A percentile compares a stretch with the other conserved stretches of the same genome.
phyloP scores from a whole-genome alignment of 2,113 vertebrate species.

The Chlorocebus sabaeus region DNA sequence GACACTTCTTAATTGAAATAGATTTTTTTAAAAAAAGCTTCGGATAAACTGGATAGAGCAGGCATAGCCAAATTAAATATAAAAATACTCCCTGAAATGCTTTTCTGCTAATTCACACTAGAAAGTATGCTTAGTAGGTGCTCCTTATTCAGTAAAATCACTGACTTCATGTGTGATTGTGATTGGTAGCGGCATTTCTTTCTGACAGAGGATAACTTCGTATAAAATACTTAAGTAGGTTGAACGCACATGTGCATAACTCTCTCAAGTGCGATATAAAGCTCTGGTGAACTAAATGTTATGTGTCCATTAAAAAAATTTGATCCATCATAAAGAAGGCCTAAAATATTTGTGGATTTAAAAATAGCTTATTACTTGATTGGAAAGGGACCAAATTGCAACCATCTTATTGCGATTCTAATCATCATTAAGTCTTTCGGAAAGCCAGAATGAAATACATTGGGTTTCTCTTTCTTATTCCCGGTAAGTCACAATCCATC shows the following conservation, averaged over 20 bases:
- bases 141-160: not conserved
- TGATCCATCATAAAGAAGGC: not conserved
- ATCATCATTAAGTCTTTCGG: not conserved
- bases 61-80: not conserved
- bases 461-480: not conserved
- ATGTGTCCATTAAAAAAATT: not conserved
- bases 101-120: not conserved
- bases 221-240: not conserved
- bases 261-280: not conserved
- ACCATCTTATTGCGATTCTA: not conserved
- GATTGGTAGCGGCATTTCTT: not conserved
- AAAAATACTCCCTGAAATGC: not conserved
- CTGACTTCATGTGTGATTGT: not conserved
- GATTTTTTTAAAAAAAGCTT: not conserved
- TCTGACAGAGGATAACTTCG: not conserved
- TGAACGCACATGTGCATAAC: not conserved
- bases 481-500: not conserved
- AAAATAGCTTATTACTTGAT: not conserved
- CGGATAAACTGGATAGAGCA: not conserved
- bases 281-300: not conserved
- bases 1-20: not conserved
- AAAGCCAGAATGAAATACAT: not conserved
- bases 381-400: not conserved
- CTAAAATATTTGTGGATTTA: not conserved
- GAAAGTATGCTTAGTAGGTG: not conserved